Conservation (phyloP, 2,797 vertebrate genomes). For the Falco naumanni region DNA sequence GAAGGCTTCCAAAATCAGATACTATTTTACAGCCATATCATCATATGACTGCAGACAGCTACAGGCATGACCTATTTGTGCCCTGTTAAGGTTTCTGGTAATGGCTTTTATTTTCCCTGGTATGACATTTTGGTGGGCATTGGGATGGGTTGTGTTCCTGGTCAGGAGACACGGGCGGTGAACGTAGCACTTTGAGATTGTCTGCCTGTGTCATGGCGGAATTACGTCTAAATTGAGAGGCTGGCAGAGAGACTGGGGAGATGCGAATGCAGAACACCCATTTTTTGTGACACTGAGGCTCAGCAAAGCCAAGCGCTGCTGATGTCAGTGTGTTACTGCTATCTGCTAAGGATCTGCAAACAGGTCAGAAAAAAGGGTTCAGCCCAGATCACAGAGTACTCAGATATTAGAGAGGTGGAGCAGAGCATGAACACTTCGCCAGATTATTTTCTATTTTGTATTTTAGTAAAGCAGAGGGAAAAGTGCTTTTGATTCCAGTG, state of each 20-base stretch:
- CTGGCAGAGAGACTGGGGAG: neutral
- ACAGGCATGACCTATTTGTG: neutral
- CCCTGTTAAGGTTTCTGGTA: neutral
- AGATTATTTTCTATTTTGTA: neutral
- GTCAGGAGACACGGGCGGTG: neutral
- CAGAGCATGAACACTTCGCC: neutral
- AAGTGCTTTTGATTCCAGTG: neutral
- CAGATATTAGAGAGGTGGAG: neutral
- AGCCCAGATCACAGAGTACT: neutral
- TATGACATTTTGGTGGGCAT: neutral
- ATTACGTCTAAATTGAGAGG: neutral
- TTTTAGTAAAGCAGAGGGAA: neutral
- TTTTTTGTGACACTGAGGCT: neutral
- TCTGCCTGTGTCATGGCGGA: neutral
- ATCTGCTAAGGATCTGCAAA: neutral
- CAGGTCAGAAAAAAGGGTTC: neutral
- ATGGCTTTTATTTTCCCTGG: neutral
- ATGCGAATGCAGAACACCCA: neutral
- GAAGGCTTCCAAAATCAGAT: conserved; percentile 12
- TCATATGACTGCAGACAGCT: conserved; percentile 12
- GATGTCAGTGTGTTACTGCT: neutral
- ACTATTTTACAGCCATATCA: neutral
- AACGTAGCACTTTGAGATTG: neutral
- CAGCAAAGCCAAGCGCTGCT: neutral
- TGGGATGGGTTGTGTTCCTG: neutral